Evolutionary conservation across 1,140 invertebrate species (phyloP), one percentile per base, ranked within the genome.

Genomic region (Diploscapter pachys): DNA sequence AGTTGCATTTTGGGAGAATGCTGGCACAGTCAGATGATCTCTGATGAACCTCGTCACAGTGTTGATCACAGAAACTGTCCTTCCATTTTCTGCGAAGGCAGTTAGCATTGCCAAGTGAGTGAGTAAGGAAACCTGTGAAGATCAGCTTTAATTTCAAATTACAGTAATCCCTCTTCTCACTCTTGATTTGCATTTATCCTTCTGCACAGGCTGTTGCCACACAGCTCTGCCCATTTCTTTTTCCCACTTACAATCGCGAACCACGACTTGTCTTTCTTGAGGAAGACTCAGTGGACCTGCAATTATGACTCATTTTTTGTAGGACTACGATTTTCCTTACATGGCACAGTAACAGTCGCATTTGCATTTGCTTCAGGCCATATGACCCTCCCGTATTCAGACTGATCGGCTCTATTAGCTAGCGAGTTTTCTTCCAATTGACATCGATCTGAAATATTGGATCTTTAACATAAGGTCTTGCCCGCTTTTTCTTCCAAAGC

Each of bases 231-330:
- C 57, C 48, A 55, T 65, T 49, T 64, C 56, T 65, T 54, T 51
- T 63, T 76, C 70, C 75, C 75, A 76, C 53, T 56, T 56, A 62
- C 75, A 76, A 31, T 54, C 63, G 63, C 75, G n/a, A 55, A 69
- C 73, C 50, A 74, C 65, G 8, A 57, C 68, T 64, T 74, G 64
- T 13, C 63, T 68, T 51, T 74, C 73, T 49, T 65, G 68, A 8
- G 64, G 53, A 13, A 50, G 63, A 61, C 70, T 74, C 57, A 69
- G 70, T 31, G 73, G 73, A 52, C 71, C 71, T 72, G 71, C 4
- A 72, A 11, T 8, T 48, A n/a, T 49, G 5, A 53, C 4, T 70
- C 3, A 5, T 8, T 8, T 52, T 52, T 11, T 8, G 66, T 53
- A 48, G 51, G 52, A 2, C 2, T 50, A 49, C 31, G 13, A 13